Evolutionary conservation across 2,797 vertebrate species (phyloP).

Genomic region (Trematomus bernacchii): DNA sequence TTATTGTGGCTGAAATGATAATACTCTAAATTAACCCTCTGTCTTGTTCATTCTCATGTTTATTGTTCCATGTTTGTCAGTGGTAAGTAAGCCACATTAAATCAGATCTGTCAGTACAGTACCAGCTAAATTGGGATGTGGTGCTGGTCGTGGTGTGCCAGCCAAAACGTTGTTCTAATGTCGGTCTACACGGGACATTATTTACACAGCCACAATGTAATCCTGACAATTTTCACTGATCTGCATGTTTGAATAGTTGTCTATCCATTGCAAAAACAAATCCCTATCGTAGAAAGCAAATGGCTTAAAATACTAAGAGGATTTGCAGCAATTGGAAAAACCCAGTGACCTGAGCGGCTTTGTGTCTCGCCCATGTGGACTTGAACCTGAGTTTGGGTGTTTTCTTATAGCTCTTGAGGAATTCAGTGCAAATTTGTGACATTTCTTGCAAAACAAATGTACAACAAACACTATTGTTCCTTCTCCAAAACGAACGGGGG

Average conservation of each 20-base stretch:
- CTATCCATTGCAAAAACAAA: background rate
- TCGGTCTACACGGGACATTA: constrained; percentile 46
- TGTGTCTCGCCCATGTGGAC: constrained; percentile 20
- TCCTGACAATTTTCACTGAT: constrained; percentile 16
- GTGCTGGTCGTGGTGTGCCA: constrained; percentile 60
- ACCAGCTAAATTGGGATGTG: constrained; percentile 63
- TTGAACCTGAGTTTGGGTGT: constrained; percentile 3
- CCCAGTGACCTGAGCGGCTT: constrained; percentile 17
- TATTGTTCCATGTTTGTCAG: constrained; percentile 71
- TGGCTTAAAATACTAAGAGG: constrained; percentile 27
- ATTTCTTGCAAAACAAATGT: constrained; percentile 53
- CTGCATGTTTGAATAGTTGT: constrained; percentile 19
- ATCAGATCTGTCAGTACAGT: constrained; percentile 69
- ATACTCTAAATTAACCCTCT: constrained; percentile 51
- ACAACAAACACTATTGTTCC: constrained; percentile 57
- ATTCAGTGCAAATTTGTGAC: constrained; percentile 42
- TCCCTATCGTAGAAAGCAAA: constrained; percentile 21
- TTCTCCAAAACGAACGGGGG: constrained; percentile 58
- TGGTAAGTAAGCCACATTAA: constrained; percentile 68
- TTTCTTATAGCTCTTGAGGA: constrained; percentile 31
- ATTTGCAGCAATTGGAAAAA: constrained; percentile 27
- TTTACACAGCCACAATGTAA: constrained; percentile 41
- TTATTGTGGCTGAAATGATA: constrained; percentile 62
- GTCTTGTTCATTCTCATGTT: constrained; percentile 63
- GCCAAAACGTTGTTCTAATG: constrained; percentile 60